Base-by-base conservation (phyloP, 1,140 invertebrate species). In the Holcopasites calliopsidis region DNA sequence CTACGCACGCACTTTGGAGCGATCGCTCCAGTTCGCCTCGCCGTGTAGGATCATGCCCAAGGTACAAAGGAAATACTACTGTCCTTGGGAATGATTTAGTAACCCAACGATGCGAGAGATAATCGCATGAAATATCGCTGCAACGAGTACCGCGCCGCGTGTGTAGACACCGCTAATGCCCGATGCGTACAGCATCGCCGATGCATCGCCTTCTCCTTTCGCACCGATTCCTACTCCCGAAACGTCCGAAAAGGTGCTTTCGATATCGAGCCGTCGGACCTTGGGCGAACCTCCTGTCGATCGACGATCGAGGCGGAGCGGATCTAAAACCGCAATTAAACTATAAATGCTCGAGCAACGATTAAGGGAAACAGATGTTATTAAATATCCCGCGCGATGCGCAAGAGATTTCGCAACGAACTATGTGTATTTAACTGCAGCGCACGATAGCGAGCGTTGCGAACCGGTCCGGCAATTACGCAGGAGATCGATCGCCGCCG, bases 71-170 rank as follows among this genome's bases (percentile, higher is more conserved):
- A 81, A 64, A 71, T 65, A 78, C 26, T 40, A 65, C 70, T 54
- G 52, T 42, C 52, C 42, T 18, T n/a, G 50, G 58, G 69, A 21
- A 80, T 83, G 81, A 84, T 84, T 83, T 79, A 83, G 71, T 76
- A 47, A 82, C 71, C 71, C 82, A 72, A 72, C 62, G 80, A 79
- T 69, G 64, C 64, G 54, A 62, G 49, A 73, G 77, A 84, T 84
- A 83, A 84, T 83, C 82, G 52, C 71, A 80, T 80, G 77, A 84
- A 80, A 84, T 84, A 84, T 84, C 65, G 73, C 55, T 40, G 47
- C 40, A 31, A 77, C 61, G 64, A 50, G 64, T 58, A 66, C 47
- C 74, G 52, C n/a, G 40, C 78, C 66, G 69, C 54, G 28, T 58
- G 55, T 16, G 44, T 50, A n/a, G 18, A 23, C 28, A 49, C 35